phyloP scores from a whole-genome alignment of 2,113 vertebrate genomes.

The Charadrius vociferus region DNA sequence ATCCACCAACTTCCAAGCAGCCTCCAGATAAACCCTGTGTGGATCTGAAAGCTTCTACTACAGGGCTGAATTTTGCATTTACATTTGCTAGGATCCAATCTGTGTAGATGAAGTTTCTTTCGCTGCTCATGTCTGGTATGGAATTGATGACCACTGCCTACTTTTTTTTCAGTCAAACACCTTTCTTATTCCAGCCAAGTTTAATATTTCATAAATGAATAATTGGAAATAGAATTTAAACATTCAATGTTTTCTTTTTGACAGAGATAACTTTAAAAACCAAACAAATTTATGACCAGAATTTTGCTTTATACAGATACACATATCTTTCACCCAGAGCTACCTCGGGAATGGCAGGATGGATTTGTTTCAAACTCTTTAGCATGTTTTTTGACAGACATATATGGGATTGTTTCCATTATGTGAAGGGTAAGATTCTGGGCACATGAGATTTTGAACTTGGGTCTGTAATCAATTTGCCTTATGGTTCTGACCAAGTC shows the following conservation, averaged over 20 bases:
- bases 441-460: background rate
- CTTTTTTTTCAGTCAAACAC: background rate
- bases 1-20: background rate
- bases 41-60: background rate
- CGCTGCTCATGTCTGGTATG: background rate
- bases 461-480: background rate
- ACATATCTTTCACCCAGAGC: background rate
- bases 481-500: background rate
- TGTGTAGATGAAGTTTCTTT: background rate
- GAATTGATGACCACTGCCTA: background rate
- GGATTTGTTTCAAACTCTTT: conserved; percentile 22
- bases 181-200: background rate
- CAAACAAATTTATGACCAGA: background rate
- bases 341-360: conserved; percentile 15
- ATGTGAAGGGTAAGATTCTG: background rate
- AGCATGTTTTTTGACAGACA: background rate
- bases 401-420: conserved; percentile 1
- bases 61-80: background rate
- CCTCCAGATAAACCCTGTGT: background rate
- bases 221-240: background rate
- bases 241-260: background rate
- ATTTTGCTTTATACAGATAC: background rate
- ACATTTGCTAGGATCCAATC: background rate
- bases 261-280: background rate
- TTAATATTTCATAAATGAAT: background rate